A percentile compares a stretch with the other conserved stretches of the same genome.
phyloP scores from a whole-genome alignment of 2,888 invertebrate genomes.

The Drosophila birchii region DNA sequence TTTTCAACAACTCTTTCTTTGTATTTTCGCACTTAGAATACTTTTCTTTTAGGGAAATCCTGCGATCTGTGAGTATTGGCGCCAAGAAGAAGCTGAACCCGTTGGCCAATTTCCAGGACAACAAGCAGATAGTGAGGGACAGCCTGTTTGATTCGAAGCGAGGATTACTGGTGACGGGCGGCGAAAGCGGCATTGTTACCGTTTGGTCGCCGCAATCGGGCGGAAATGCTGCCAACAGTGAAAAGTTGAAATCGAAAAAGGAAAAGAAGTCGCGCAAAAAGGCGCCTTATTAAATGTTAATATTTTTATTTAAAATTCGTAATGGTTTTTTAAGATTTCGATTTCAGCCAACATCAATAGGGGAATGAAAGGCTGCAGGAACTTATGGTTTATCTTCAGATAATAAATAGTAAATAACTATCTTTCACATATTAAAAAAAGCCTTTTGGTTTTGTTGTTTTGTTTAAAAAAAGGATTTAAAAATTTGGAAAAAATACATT shows the following conservation, averaged over 20 bases:
- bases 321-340: background rate
- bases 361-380: too few species aligned
- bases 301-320: background rate
- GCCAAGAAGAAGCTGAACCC: constrained; percentile 86
- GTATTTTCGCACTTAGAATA: background rate
- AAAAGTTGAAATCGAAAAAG: constrained; percentile 59
- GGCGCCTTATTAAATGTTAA: constrained; percentile 59
- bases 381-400: too few species aligned
- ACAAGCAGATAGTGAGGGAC: constrained; percentile 90
- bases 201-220: constrained; percentile 86
- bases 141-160: constrained; percentile 88
- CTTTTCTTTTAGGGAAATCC: constrained; percentile 79
- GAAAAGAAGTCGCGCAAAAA: constrained; percentile 57
- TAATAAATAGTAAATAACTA: too few species aligned
- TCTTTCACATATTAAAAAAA: too few species aligned
- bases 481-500: too few species aligned
- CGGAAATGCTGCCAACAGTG: constrained; percentile 5
- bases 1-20: fast-evolving
- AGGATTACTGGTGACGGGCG: constrained; percentile 88
- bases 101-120: constrained; percentile 86
- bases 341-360: too few species aligned
- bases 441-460: too few species aligned
- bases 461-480: too few species aligned
- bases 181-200: constrained; percentile 89
- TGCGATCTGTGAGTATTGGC: constrained; percentile 85